Percentiles rank a stretch among this genome's conserved stretches.
phyloP scores from a whole-genome alignment of 2,888 invertebrate genomes.

The Oligia fasciuncula region DNA sequence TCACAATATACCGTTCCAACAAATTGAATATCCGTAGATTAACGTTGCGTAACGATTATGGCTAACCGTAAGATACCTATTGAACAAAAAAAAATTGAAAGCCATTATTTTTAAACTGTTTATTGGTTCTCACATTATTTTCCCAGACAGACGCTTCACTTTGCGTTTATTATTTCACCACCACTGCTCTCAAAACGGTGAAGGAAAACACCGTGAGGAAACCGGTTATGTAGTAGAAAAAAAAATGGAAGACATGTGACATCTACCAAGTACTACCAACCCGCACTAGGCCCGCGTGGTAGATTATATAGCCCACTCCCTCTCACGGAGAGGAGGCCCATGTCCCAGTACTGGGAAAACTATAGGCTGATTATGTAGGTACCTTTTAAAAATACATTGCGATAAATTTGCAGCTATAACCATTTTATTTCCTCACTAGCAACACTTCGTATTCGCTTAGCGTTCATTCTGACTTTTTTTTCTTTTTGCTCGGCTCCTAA shows the following conservation, averaged over 20 bases:
- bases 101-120: neutral
- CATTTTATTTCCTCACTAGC: no score
- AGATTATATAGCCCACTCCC: neutral
- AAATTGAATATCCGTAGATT: conserved; percentile 43
- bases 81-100: conserved; percentile 24
- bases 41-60: conserved; percentile 30
- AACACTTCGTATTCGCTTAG: no score
- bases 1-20: conserved; percentile 9
- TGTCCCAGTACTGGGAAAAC: neutral
- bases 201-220: neutral
- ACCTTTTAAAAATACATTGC: neutral
- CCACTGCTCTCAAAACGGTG: neutral
- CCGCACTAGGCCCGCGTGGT: neutral
- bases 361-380: neutral
- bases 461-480: no score
- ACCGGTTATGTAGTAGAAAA: neutral
- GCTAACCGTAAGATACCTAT: conserved; percentile 3
- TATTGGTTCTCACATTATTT: conserved; percentile 3
- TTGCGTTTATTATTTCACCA: neutral
- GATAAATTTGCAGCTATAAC: neutral
- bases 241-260: neutral
- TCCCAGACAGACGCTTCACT: neutral
- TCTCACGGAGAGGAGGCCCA: neutral
- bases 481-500: no score
- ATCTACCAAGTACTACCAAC: neutral